Percentiles rank a stretch among this genome's conserved stretches.
Conservation (phyloP, 2,888 invertebrate species). For the Dynastes grantii region DNA sequence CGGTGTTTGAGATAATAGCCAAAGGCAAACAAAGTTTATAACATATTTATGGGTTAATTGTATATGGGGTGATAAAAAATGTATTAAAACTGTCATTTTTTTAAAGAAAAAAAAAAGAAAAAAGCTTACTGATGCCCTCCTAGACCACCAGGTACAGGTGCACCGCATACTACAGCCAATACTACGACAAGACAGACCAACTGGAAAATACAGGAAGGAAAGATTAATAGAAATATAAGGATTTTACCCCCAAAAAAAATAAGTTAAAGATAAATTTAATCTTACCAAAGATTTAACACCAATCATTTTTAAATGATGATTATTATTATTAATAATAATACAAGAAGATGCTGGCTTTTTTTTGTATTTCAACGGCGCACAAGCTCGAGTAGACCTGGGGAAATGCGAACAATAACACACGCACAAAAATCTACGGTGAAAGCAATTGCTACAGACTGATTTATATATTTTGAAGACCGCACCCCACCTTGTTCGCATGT, state of each 20-base stretch:
- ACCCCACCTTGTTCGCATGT: slow-evolving; percentile 2
- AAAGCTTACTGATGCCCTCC: slow-evolving; percentile 47
- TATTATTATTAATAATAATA: no score
- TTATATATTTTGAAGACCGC: slow-evolving; percentile 37
- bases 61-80: no score
- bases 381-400: slow-evolving; percentile 10
- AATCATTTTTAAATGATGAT: slow-evolving; percentile 19
- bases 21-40: no score
- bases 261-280: no score
- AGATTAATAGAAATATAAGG: no score
- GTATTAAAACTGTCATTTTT: no score
- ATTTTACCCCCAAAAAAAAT: background rate
- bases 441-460: slow-evolving; percentile 2
- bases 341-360: background rate
- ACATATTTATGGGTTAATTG: no score
- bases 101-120: no score
- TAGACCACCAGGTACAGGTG: slow-evolving; percentile 40
- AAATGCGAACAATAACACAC: slow-evolving; percentile 37
- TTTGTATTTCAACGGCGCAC: background rate
- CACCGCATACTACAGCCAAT: slow-evolving; percentile 40
- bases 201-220: slow-evolving; percentile 37
- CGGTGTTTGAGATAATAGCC: no score
- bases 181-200: slow-evolving; percentile 44
- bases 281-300: slow-evolving; percentile 45
- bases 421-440: slow-evolving; percentile 33